These are phyloP conservation scores for Miichthys miiuy DNA, from an alignment of 2,797 vertebrate genomes.

Conservation along the genomic window DNA sequence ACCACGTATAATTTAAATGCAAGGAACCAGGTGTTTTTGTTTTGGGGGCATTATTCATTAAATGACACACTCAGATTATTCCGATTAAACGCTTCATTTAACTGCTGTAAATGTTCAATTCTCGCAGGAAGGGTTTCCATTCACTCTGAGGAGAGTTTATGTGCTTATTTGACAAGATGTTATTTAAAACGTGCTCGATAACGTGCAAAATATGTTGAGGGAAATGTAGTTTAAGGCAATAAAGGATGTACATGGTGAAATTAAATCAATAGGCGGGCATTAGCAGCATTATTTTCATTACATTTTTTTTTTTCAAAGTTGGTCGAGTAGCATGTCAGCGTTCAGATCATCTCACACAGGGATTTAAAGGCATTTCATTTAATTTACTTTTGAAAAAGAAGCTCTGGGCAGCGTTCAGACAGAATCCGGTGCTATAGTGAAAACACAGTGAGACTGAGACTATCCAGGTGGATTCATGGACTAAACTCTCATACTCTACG, in stretches of 20 bases:
- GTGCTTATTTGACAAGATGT: not conserved
- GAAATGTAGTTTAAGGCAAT: not conserved
- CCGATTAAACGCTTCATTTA: not conserved
- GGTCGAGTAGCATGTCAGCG: not conserved
- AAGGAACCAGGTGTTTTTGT: not conserved
- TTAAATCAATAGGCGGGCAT: not conserved
- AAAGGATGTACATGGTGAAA: not conserved
- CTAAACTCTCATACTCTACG: too few species aligned
- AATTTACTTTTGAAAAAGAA: not conserved
- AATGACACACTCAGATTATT: not conserved
- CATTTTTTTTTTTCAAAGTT: not conserved
- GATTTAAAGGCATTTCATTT: constrained; percentile 9
- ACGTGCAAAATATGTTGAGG: not conserved
- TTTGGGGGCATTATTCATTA: not conserved
- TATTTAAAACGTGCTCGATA: not conserved
- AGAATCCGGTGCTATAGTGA: too few species aligned
- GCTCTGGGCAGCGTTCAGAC: too few species aligned
- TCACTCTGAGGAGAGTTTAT: not conserved
- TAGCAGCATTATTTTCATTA: not conserved
- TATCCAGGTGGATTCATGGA: too few species aligned
- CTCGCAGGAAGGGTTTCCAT: not conserved
- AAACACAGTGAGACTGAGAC: too few species aligned
- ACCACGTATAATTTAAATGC: not conserved
- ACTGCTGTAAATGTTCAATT: not conserved
- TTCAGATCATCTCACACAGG: not conserved